Conservation (phyloP, 1,140 invertebrate genomes). For the Muscidifurax raptorellus region DNA sequence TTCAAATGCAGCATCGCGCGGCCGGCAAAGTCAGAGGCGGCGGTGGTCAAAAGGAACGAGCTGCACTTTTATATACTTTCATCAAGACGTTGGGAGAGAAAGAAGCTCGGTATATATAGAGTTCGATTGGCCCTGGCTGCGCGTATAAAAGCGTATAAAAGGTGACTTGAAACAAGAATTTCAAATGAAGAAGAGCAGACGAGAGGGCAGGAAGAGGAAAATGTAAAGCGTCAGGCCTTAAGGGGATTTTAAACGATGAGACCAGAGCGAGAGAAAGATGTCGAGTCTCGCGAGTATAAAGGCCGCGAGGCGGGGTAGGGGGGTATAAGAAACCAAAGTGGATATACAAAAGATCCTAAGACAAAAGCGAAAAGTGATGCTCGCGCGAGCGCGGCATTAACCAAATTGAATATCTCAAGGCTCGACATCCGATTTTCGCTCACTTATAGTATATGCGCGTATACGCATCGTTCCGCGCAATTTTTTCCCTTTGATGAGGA, state of each 20-base stretch:
- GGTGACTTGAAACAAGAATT: conserved; percentile 9
- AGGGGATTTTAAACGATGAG: conserved; percentile 16
- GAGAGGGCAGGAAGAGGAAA: not conserved
- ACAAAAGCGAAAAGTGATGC: conserved; percentile 12
- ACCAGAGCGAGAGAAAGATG: not conserved
- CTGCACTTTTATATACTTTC: no score
- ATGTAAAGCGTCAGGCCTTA: conserved; percentile 14
- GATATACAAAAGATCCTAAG: not conserved
- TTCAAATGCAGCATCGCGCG: not conserved
- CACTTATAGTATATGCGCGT: no score
- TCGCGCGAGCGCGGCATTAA: not conserved
- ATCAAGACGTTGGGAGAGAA: no score
- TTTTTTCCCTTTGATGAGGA: not conserved
- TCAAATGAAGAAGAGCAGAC: conserved; percentile 3
- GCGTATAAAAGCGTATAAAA: not conserved
- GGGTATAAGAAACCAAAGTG: not conserved
- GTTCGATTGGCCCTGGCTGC: not conserved
- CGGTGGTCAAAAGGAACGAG: not conserved
- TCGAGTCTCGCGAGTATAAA: not conserved
- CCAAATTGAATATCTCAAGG: conserved; percentile 10
- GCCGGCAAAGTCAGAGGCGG: no score
- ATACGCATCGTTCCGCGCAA: not conserved
- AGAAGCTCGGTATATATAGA: no score
- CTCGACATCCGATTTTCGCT: no score
- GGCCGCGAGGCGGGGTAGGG: not conserved